phyloP scores from a whole-genome alignment of 1,140 invertebrate genomes.

The Orchestia grillus region DNA sequence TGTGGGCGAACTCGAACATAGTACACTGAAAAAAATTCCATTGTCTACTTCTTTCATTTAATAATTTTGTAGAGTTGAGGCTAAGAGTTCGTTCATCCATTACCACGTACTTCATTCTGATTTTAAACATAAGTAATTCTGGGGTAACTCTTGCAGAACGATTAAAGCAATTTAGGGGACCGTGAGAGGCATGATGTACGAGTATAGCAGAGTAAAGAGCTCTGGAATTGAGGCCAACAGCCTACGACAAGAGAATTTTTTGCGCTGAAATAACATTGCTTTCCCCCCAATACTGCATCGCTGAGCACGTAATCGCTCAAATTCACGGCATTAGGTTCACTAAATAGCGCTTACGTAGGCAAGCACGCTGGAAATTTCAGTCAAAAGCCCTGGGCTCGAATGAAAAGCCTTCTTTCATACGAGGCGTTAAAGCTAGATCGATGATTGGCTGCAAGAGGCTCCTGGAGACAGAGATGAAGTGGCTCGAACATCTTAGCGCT shows the following conservation, averaged over 20 bases:
- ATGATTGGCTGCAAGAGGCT: background rate
- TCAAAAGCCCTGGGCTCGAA: background rate
- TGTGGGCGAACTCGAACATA: no score
- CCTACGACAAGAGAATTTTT: background rate
- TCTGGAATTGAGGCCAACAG: background rate
- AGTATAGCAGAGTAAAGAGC: background rate
- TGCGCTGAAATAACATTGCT: background rate
- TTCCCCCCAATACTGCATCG: background rate
- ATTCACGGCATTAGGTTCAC: background rate
- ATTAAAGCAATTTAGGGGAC: no score
- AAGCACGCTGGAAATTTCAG: background rate
- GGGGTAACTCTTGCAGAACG: no score
- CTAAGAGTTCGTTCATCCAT: no score
- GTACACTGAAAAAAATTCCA: no score
- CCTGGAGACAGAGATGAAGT: slow-evolving; percentile 14
- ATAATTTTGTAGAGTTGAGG: no score
- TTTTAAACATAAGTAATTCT: no score
- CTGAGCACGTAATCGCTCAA: background rate
- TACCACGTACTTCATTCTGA: no score
- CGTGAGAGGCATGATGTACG: no score
- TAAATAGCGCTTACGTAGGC: background rate
- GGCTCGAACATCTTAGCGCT: background rate
- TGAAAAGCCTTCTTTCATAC: background rate
- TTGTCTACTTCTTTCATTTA: no score
- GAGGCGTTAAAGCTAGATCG: slow-evolving; percentile 1